Evolutionary conservation across 2,113 vertebrate species (phyloP).

Genomic region (Pelvicachromis taeniatus): DNA sequence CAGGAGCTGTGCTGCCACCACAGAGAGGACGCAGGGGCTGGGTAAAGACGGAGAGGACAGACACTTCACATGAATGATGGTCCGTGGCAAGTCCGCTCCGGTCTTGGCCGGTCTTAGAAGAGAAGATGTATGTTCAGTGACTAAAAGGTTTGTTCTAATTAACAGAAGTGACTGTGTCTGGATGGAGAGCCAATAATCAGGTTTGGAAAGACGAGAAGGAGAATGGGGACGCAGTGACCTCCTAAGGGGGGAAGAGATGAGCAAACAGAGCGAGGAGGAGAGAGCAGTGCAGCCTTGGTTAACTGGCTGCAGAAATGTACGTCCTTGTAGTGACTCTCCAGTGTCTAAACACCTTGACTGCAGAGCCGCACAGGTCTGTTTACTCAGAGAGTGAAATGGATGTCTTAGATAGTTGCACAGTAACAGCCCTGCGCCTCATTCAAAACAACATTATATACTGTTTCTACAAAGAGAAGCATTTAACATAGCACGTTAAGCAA

Average conservation of each 20-base stretch:
- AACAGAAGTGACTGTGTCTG: constrained; percentile 54
- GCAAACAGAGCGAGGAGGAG: constrained; percentile 3
- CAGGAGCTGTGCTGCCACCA: constrained; percentile 1
- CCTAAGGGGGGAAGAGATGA: background rate
- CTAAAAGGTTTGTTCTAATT: constrained; percentile 71
- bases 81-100: constrained; percentile 29
- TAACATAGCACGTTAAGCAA: background rate
- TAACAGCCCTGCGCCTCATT: background rate
- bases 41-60: constrained; percentile 15
- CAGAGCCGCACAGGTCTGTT: background rate
- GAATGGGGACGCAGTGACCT: constrained; percentile 50
- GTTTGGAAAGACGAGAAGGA: constrained; percentile 56
- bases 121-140: constrained; percentile 38
- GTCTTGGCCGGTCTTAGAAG: background rate
- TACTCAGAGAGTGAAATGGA: background rate
- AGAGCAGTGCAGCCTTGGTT: constrained; percentile 13
- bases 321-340: background rate
- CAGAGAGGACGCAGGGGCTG: constrained; percentile 13
- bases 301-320: constrained; percentile 9
- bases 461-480: background rate
- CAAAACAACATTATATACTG: background rate
- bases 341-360: background rate
- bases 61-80: constrained; percentile 55
- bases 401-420: background rate
- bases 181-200: constrained; percentile 60